phyloP scores from a whole-genome alignment of 2,888 invertebrate genomes.

The Epinotia bilunana region DNA sequence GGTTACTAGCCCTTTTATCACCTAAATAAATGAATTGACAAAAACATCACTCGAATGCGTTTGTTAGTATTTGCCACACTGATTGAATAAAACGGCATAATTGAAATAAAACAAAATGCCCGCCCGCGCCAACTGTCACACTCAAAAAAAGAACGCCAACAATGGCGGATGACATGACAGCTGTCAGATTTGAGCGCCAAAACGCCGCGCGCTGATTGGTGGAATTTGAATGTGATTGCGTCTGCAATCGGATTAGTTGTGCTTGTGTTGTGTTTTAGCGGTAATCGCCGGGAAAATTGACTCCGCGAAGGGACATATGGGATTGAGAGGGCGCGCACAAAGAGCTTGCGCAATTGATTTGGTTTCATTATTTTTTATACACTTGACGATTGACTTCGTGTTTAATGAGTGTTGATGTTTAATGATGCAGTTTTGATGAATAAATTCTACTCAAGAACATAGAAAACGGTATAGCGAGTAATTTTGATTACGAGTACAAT shows the following conservation, averaged over 20 bases:
- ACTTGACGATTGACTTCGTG: constrained; percentile 35
- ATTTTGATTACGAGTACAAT: background rate
- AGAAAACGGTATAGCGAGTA: background rate
- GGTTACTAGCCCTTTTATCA: background rate
- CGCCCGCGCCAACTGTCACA: constrained; percentile 75
- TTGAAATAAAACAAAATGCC: constrained; percentile 59
- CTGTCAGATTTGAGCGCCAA: constrained; percentile 73
- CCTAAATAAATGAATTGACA: constrained; percentile 42
- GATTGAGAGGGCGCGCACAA: constrained; percentile 51
- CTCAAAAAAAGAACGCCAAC: constrained; percentile 72
- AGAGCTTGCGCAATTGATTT: constrained; percentile 6
- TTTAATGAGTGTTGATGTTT: constrained; percentile 23
- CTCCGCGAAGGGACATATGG: constrained; percentile 58
- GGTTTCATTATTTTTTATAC: constrained; percentile 37
- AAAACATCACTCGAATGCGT: constrained; percentile 22
- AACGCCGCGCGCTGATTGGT: constrained; percentile 60
- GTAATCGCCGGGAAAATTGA: constrained; percentile 73
- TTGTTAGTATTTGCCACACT: constrained; percentile 52
- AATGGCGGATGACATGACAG: constrained; percentile 73
- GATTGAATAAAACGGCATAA: constrained; percentile 67
- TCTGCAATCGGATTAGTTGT: constrained; percentile 66
- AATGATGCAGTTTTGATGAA: constrained; percentile 9
- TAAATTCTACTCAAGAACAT: background rate
- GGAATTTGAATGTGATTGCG: constrained; percentile 66
- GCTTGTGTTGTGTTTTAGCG: constrained; percentile 74